Percentiles rank a stretch among this genome's conserved stretches.
Evolutionary conservation across 2,113 vertebrate genomes (phyloP).

Genomic region (Macquaria ambigua): DNA sequence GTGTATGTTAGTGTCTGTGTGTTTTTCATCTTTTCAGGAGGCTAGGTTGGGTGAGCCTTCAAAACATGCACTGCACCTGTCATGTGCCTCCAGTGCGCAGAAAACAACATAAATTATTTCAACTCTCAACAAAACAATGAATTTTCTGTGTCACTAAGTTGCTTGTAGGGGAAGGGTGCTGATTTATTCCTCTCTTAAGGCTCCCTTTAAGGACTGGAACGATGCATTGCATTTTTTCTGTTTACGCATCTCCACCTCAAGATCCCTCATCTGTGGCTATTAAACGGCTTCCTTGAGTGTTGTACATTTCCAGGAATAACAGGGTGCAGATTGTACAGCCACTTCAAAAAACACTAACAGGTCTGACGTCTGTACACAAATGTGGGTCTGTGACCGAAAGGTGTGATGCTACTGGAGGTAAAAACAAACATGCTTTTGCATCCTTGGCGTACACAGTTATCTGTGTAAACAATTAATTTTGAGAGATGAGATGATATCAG

Average conservation of each 20-base stretch:
- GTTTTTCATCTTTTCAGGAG: conserved; percentile 67
- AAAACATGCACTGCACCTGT: conserved; percentile 78
- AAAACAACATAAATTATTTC: conserved; percentile 76
- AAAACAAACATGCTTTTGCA: conserved; percentile 48
- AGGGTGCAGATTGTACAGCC: conserved; percentile 46
- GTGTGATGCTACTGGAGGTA: conserved; percentile 42
- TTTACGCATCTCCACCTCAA: conserved; percentile 59
- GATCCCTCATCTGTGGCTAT: conserved; percentile 63
- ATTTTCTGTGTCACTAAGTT: conserved; percentile 26
- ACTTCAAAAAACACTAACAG: conserved; percentile 59
- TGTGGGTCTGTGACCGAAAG: conserved; percentile 31
- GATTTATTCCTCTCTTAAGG: conserved; percentile 46
- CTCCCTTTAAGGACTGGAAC: conserved; percentile 56
- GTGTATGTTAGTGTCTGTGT: conserved; percentile 42
- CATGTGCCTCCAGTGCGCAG: conserved; percentile 48
- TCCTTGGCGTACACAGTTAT: neutral
- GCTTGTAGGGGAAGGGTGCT: conserved; percentile 7
- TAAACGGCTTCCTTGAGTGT: conserved; percentile 66
- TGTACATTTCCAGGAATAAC: conserved; percentile 72
- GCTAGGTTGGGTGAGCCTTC: conserved; percentile 60
- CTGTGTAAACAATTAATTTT: conserved; percentile 12
- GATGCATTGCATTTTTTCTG: conserved; percentile 47
- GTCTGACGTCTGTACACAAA: conserved; percentile 62
- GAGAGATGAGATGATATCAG: neutral
- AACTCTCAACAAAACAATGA: conserved; percentile 63